These are phyloP conservation scores for Actinemys pallida DNA, from an alignment of 2,113 vertebrate species.

Conservation along the genomic window DNA sequence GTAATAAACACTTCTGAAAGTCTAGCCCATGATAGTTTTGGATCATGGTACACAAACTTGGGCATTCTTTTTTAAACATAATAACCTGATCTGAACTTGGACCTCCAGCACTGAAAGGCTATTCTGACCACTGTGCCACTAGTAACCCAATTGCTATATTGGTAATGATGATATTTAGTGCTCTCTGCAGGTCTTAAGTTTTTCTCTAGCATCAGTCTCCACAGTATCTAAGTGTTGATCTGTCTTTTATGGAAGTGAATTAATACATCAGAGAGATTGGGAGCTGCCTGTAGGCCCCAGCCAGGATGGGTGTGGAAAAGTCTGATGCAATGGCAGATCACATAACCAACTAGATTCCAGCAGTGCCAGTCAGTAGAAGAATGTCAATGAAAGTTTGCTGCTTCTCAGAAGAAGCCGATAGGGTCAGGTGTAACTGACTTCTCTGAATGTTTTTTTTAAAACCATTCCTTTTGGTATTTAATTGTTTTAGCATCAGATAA, in stretches of 20 bases:
- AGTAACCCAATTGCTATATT: not conserved
- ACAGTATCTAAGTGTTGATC: not conserved
- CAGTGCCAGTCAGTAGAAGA: not conserved
- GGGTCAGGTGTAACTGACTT: not conserved
- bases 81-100: not conserved
- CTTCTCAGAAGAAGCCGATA: not conserved
- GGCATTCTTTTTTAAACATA: not conserved
- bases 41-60: not conserved
- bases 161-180: not conserved
- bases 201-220: not conserved
- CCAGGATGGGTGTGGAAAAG: not conserved
- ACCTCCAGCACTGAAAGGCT: not conserved
- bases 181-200: not conserved
- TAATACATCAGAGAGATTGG: not conserved
- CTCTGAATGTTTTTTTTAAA: not conserved
- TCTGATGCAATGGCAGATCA: not conserved
- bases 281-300: not conserved
- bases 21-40: fast-evolving
- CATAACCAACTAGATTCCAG: not conserved
- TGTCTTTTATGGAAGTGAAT: not conserved
- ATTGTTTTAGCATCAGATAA: not conserved
- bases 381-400: fast-evolving
- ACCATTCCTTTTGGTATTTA: not conserved
- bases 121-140: not conserved
- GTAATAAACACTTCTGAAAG: not conserved